These are phyloP conservation scores for Gymnocypris eckloni DNA, from an alignment of 2,797 vertebrate genomes.

Conservation along the genomic window DNA sequence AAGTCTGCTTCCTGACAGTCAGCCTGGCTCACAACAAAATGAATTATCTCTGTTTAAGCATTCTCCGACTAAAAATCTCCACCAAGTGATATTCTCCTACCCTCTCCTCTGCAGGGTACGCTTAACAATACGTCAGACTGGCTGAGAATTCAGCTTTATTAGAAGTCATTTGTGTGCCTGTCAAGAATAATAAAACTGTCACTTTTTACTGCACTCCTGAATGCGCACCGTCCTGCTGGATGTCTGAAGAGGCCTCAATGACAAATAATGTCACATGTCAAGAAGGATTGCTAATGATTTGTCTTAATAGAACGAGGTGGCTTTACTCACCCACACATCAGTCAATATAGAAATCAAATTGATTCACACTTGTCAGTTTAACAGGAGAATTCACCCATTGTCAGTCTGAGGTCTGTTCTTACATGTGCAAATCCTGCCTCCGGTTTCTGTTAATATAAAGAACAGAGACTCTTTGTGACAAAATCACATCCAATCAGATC, in stretches of 20 bases:
- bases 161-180: constrained; percentile 42
- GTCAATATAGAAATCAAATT: constrained; percentile 39
- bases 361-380: constrained; percentile 37
- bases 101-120: constrained; percentile 62
- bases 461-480: neutral
- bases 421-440: neutral
- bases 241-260: constrained; percentile 30
- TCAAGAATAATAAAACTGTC: constrained; percentile 39
- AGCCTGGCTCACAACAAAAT: constrained; percentile 70
- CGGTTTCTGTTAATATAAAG: neutral
- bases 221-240: constrained; percentile 3
- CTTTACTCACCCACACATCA: constrained; percentile 31
- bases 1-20: constrained; percentile 71
- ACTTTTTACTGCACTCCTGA: constrained; percentile 12
- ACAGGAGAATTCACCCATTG: constrained; percentile 5
- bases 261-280: constrained; percentile 47
- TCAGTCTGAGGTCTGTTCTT: constrained; percentile 2
- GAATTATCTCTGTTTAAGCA: constrained; percentile 62
- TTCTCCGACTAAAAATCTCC: constrained; percentile 4
- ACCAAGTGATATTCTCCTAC: constrained; percentile 48
- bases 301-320: constrained; percentile 40
- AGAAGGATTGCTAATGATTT: constrained; percentile 38
- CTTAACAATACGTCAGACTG: constrained; percentile 37
- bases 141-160: constrained; percentile 36
- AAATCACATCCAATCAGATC: neutral